Evolutionary conservation across 2,888 invertebrate species (phyloP), one percentile per base, ranked within the genome.

Genomic region (Agriopis aurantiaria): DNA sequence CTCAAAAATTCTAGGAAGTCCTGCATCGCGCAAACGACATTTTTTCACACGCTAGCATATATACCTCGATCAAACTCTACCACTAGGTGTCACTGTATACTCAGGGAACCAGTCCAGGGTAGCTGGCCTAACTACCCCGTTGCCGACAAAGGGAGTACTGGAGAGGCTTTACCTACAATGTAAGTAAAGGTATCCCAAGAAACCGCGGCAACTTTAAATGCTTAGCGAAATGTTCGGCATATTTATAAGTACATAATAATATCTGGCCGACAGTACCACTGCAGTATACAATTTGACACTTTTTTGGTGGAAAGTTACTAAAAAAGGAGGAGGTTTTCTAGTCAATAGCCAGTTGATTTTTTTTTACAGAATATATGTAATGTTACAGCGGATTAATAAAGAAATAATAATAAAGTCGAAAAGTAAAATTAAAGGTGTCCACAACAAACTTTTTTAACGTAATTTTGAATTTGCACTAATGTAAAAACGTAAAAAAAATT

Each of bases 1-100:
- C n/a, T 10, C 63, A 10, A 10, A 12, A 33, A 6, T 4, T 17
- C 12, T 23, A 0, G 0, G 23, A 41, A 48, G 41, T 72, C 48
- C 82, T 85, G 65, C 53, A 85, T 81, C 87, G 74, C 86, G 74
- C 80, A 80, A 79, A 71, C 68, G 73, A 82, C 79, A 74, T 85
- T 80, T 84, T 80, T 68, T 52, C n/a, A 0, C 5, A 6, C 53
- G 14, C 49, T 70, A 17, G 9, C 7, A n/a, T 60, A 68, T 71
- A 77, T 67, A 68, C 6, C 8, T 49, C 46, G 41, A 8, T 23
- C 5, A 61, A 17, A 6, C 0, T 40, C 10, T 0, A 0, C 5
- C 0, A 5, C 6, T 0, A 9, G 75, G 82, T 81, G 87, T 86
- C 86, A 82, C 80, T 82, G 75, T 87, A 79, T 87, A 83, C 85